Percentiles rank a stretch among this genome's conserved stretches.
Evolutionary conservation across 2,797 vertebrate species (phyloP).

Genomic region (Spea hammondii): DNA sequence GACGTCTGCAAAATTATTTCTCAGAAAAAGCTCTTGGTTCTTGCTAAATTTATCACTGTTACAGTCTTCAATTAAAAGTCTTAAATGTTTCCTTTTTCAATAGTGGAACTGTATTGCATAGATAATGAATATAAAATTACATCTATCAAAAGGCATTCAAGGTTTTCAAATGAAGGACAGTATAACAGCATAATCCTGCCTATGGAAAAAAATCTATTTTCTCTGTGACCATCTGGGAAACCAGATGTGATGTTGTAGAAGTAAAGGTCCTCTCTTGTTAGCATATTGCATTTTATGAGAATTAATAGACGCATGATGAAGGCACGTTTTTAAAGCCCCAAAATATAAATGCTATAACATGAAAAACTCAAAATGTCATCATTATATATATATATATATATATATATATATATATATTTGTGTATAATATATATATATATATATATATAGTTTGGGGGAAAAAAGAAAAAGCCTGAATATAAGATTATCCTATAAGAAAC

Average conservation of each 20-base stretch:
- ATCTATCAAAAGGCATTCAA: conserved; percentile 20
- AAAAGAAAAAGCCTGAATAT: too few species aligned
- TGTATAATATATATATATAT: background rate
- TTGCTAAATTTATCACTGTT: too few species aligned
- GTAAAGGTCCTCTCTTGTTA: conserved; percentile 11
- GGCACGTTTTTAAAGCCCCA: background rate
- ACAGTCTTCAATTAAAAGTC: too few species aligned
- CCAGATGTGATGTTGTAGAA: conserved; percentile 38
- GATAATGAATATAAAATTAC: conserved; percentile 3
- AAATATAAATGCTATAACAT: background rate
- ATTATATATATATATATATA: background rate
- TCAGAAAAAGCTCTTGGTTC: too few species aligned
- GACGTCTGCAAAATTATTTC: too few species aligned
- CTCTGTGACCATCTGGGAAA: conserved; percentile 40
- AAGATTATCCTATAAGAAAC: too few species aligned
- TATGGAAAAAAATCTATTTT: conserved; percentile 18
- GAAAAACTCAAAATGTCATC: too few species aligned
- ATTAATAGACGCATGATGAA: conserved; percentile 1
- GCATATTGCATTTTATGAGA: conserved; percentile 19
- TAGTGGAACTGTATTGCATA: background rate
- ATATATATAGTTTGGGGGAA: background rate
- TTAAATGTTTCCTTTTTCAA: too few species aligned
- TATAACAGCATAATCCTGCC: conserved; percentile 23
- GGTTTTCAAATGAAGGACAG: conserved; percentile 33
- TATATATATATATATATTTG: conserved; percentile 12